Evolutionary conservation across 2,797 vertebrate species (phyloP), one percentile per base, ranked within the genome.

Genomic region (Melanotaenia maccullochi): DNA sequence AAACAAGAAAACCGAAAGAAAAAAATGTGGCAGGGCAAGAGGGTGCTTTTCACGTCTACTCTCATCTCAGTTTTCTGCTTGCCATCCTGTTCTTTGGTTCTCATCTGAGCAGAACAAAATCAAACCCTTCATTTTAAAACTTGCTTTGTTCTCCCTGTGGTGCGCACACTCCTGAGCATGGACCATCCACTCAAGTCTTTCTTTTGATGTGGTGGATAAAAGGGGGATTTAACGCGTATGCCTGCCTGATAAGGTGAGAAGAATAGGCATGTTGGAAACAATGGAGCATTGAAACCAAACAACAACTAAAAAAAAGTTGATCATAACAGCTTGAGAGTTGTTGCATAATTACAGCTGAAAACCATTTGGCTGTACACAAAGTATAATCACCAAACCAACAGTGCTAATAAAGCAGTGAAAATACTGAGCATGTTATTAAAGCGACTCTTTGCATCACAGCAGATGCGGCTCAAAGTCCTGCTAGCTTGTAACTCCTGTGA

Each of bases 141-240:
- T 68, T 38, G 59, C 81, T 90, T 89, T 91, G 88, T 89, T 91
- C 81, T 83, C 18, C 33, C 24, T 74, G 62, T 66, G 68, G 65
- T 81, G 71, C 76, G 60, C 69, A 71, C 79, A 71, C 86, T 76
- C 84, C 83, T 63, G 73, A 88, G 78, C 79, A 35, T 11, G 66
- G 85, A 85, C 79, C 86, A 85, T 88, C 77, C 65, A 89, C 69
- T 75, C 69, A 54, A 73, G 79, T 73, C 69, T 82, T 40, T 49
- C 78, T 78, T 94, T 92, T 90, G 89, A 93, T 90, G 91, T 87
- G 85, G 73, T 51, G 81, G 83, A 87, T 88, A 55, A 93, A 90
- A 84, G 85, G 75, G 81, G 79, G 75, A 81, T 70, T 72, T 80
- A 66, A 78, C 47, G 77, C 79, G 83, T 70, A 90, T 75, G 82